Evolutionary conservation across 2,113 vertebrate genomes (phyloP).

Genomic region (Macrotus californicus): DNA sequence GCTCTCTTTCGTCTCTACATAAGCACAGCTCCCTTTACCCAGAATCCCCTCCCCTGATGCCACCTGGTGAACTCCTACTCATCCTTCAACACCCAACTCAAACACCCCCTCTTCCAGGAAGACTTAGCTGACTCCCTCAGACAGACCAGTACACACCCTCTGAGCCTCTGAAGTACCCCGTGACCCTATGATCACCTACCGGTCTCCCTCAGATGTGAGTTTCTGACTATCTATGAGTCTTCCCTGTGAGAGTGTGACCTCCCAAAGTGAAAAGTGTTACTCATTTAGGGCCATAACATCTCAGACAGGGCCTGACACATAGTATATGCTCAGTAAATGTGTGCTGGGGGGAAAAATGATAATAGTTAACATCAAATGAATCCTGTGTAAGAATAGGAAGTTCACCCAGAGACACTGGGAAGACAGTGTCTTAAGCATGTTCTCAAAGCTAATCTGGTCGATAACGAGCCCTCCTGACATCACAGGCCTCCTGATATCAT

Average conservation of each 20-base stretch:
- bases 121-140: background rate
- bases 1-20: background rate
- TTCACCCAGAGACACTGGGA: background rate
- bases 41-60: background rate
- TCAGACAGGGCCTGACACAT: background rate
- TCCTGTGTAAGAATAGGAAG: background rate
- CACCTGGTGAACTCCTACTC: background rate
- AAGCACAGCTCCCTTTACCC: background rate
- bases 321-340: background rate
- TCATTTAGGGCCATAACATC: background rate
- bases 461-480: accelerated
- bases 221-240: background rate
- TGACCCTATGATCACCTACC: background rate
- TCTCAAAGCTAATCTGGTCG: background rate
- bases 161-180: too few species aligned
- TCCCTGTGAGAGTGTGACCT: background rate
- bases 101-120: background rate
- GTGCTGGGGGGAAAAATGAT: background rate
- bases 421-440: background rate
- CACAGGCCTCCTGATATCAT: background rate
- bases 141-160: background rate
- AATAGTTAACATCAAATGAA: background rate
- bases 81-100: background rate
- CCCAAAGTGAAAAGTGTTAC: background rate
- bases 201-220: background rate